Base-by-base conservation (phyloP, 2,113 vertebrate species). In the Pogona vitticeps region DNA sequence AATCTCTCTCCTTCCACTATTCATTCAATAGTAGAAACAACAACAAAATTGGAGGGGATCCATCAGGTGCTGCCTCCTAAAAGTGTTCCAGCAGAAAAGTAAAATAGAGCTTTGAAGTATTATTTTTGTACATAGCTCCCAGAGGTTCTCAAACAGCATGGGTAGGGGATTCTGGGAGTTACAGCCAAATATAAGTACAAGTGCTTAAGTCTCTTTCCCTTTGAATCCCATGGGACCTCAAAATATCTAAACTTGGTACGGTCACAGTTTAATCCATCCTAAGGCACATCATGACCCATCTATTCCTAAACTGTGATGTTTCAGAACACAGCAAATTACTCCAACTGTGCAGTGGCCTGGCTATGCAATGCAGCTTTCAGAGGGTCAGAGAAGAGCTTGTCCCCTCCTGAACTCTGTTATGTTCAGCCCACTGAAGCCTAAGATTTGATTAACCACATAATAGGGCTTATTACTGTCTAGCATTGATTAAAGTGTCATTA, bases 401-500 rank as follows among this genome's bases (percentile, higher is more conserved):
- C 3, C 9, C 1, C 71, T 81, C 59, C n/a, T 70, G 58, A 42
- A 23, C 72, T 76, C 73, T 70, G 81, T 67, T 85, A 71, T 46
- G 2, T 59, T 36, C 26, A 72, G 58, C 31, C 84, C 59, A 65
- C 8, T 70, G 52, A 88, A 88, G 36, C 13, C 38, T 59, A 72
- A 82, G 40, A 70, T 70, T 90, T 65, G 9, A 18, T 88, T 78
- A 21, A 23, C 68, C 71, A 36, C 87, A 88, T 77, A 68, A 83
- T 61, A 15, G 65, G 3, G 5, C 83, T 82, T 28, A 78, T 83
- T 83, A 73, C 76, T 82, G 86, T 38, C 61, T 71, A 26, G 61
- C 63, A 78, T 86, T 71, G 79, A 87, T 82, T 81, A 75, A 76
- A 87, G 42, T 76, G 59, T 81, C 58, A 56, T 87, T 82, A 87